Base-by-base conservation (phyloP, 2,797 vertebrate genomes). In the Sorex maritimensis region DNA sequence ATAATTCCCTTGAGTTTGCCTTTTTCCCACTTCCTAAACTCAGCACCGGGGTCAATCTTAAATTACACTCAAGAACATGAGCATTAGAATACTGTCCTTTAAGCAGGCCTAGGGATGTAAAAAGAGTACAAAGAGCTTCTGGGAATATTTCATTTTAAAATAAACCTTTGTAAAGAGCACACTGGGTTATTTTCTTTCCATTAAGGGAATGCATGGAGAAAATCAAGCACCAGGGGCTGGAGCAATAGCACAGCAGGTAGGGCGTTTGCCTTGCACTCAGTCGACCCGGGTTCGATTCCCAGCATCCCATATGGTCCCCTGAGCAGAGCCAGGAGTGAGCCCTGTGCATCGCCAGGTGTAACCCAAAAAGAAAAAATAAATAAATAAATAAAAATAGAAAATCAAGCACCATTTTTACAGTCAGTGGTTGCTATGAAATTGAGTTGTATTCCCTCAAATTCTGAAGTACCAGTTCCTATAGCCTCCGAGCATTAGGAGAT, bases 1-100 rank as follows among this genome's bases (percentile, higher is more conserved):
- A 12, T 10, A 85, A 2, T 9, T 71, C 8, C 44, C 73, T 88
- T 34, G 30, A 14, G 44, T 63, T 19, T 5, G 14, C 17, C 65
- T 91, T 28, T 11, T 83, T 61, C 61, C 61, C 79, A 65, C 26
- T 38, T 79, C 26, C 77, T 92, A 81, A 92, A 34, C 12, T 38
- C 11, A 72, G 44, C 68, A 15, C 28, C 23, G 5, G 38, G 44
- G 15, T 90, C 41, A 77, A 26, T 58, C 61, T 79, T 81, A 77
- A 71, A 79, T 58, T 71, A 46, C 8, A 28, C 17, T 13, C 30
- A 78, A 24, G 26, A 82, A 21, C n/a, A 92, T 86, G 17, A 86
- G 74, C 46, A 63, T 46, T 65, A 52, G 15, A 73, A 19, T 58
- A 26, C 6, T 88, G 4, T 87, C 81, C 71, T 88, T 58, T 55